These are phyloP conservation scores for Scolanthus callimorphus DNA, from an alignment of 92 coral and sea anemone genomes.

Conservation along the genomic window DNA sequence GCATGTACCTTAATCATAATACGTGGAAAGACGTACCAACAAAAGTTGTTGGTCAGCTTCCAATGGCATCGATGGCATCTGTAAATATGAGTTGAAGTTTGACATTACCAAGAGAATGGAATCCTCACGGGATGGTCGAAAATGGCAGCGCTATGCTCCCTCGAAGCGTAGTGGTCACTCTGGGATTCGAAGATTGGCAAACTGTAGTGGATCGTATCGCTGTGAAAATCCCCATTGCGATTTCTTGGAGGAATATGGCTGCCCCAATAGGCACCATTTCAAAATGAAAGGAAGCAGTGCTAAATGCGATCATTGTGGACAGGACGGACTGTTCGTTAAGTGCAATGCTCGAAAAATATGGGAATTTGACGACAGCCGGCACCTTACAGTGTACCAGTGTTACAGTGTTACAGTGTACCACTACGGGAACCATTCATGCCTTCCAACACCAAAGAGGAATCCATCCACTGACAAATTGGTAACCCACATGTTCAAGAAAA, in stretches of 20 bases:
- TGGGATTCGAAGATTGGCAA: constrained; percentile 28
- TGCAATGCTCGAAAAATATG: no score
- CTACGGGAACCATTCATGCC: no score
- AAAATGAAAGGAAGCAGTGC: background rate
- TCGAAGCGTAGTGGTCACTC: constrained; percentile 18
- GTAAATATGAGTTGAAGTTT: background rate
- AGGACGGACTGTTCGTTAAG: no score
- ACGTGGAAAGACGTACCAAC: background rate
- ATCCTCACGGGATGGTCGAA: constrained; percentile 6
- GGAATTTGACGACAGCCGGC: no score
- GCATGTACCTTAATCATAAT: background rate
- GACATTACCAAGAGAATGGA: background rate
- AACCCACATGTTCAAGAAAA: constrained; percentile 4
- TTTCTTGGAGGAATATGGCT: no score
- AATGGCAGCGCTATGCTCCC: constrained; percentile 25
- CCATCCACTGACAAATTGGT: constrained; percentile 8
- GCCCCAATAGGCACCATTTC: constrained; percentile 24
- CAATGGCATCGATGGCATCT: background rate
- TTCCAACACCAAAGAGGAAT: no score
- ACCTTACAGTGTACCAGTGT: background rate
- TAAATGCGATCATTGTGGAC: no score
- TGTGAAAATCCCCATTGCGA: constrained; percentile 23
- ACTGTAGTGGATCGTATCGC: constrained; percentile 18
- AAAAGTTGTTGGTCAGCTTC: background rate
- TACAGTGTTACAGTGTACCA: constrained; percentile 4